These are phyloP conservation scores for Lepeophtheirus nordmannii DNA, from an alignment of 2,888 invertebrate genomes.

Conservation along the genomic window DNA sequence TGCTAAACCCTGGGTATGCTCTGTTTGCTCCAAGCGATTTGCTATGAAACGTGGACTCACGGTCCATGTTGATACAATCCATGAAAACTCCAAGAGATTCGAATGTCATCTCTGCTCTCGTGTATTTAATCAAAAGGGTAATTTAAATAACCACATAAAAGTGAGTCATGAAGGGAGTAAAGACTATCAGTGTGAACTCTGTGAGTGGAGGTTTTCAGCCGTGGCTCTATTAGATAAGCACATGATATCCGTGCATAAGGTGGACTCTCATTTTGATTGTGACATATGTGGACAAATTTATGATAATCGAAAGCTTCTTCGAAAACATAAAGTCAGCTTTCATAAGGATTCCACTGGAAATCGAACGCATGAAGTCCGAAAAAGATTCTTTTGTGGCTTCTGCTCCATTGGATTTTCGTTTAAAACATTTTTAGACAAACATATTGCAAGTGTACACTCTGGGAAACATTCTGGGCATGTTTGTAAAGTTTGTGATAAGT, in stretches of 20 bases:
- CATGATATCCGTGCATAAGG: neutral
- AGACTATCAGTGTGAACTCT: constrained; percentile 3
- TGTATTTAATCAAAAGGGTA: neutral
- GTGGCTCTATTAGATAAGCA: neutral
- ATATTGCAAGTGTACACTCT: neutral
- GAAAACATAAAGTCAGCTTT: neutral
- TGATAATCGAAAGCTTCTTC: neutral
- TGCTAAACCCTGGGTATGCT: neutral
- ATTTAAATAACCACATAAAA: neutral
- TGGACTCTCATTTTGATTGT: neutral
- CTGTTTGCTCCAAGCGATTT: neutral
- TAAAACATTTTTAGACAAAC: constrained; percentile 6
- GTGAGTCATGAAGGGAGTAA: constrained; percentile 1
- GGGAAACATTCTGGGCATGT: neutral
- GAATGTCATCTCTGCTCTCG: neutral
- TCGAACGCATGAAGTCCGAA: neutral
- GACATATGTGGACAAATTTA: neutral
- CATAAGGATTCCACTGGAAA: neutral
- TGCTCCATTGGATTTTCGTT: neutral
- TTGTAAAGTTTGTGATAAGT: neutral
- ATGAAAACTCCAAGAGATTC: neutral
- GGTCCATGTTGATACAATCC: neutral
- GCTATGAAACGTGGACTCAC: constrained; percentile 1
- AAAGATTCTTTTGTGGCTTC: neutral
- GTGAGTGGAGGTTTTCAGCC: neutral